These are phyloP conservation scores for Sitodiplosis mosellana DNA, from an alignment of 1,140 invertebrate genomes.

Conservation along the genomic window DNA sequence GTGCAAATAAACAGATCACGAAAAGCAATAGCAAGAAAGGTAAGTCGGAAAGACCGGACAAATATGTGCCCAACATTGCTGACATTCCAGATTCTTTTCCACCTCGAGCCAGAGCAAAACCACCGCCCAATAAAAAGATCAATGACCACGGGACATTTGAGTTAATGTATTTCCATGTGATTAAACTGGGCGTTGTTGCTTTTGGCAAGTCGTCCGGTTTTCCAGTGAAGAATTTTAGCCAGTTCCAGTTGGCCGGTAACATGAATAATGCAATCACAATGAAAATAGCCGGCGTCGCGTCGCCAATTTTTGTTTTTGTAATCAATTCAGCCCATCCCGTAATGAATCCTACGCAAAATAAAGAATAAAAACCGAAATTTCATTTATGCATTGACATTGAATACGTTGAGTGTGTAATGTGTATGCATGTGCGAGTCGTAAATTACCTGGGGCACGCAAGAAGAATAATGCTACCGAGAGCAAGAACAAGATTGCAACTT, in stretches of 20 bases:
- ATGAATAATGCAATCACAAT: slow-evolving; percentile 65
- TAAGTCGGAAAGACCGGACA: slow-evolving; percentile 33
- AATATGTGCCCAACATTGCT: slow-evolving; percentile 43
- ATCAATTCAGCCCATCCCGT: slow-evolving; percentile 54
- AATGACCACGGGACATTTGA: slow-evolving; percentile 62
- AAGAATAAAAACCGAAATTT: no score
- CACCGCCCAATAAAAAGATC: slow-evolving; percentile 55
- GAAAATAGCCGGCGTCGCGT: slow-evolving; percentile 65
- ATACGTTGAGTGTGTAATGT: no score
- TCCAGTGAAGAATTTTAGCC: slow-evolving; percentile 41
- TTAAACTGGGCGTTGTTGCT: slow-evolving; percentile 39
- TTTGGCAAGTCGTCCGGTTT: slow-evolving; percentile 33
- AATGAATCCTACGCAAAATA: slow-evolving; percentile 51
- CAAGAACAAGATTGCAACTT: slow-evolving; percentile 58
- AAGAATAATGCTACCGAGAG: slow-evolving; percentile 70
- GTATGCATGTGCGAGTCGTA: no score
- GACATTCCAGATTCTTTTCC: slow-evolving; percentile 61
- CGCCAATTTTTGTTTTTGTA: slow-evolving; percentile 45
- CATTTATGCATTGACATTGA: no score
- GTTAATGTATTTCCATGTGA: slow-evolving; percentile 63
- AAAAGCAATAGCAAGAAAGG: slow-evolving; percentile 33
- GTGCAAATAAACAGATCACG: slow-evolving; percentile 32
- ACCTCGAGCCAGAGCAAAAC: slow-evolving; percentile 73
- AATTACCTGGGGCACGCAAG: slow-evolving; percentile 51
- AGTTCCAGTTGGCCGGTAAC: slow-evolving; percentile 56